A percentile compares a stretch with the other conserved stretches of the same genome.
Conservation (phyloP, 2,888 invertebrate genomes). For the Pteria penguin region DNA sequence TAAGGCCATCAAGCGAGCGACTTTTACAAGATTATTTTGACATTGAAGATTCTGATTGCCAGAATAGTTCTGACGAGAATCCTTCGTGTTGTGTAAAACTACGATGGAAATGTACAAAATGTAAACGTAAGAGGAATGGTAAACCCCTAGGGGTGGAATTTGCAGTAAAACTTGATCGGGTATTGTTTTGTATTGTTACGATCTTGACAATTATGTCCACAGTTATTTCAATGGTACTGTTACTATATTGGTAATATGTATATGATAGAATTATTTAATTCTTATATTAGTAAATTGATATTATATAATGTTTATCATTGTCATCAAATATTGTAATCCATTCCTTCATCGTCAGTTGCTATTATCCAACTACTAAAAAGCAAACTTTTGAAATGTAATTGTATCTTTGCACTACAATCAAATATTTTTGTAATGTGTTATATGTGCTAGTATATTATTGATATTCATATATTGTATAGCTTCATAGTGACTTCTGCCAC, state of each 20-base stretch:
- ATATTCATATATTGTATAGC: too few relatives aligned
- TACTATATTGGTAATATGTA: conserved; percentile 27
- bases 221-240: conserved; percentile 29
- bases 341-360: too few relatives aligned
- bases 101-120: neutral
- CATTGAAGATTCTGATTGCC: conserved; percentile 26
- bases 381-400: too few relatives aligned
- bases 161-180: conserved; percentile 48
- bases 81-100: conserved; percentile 20
- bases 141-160: conserved; percentile 14
- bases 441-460: too few relatives aligned
- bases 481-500: too few relatives aligned
- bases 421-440: too few relatives aligned
- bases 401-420: too few relatives aligned
- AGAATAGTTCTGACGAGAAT: conserved; percentile 2
- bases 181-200: conserved; percentile 57
- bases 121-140: neutral
- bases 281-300: too few relatives aligned
- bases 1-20: conserved; percentile 32
- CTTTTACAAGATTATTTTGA: conserved; percentile 39
- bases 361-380: too few relatives aligned
- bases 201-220: conserved; percentile 37
- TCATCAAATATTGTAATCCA: too few relatives aligned
- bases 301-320: too few relatives aligned
- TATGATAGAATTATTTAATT: too few relatives aligned